Evolutionary conservation across 2,113 vertebrate genomes (phyloP).

Genomic region (Phainopepla nitens): DNA sequence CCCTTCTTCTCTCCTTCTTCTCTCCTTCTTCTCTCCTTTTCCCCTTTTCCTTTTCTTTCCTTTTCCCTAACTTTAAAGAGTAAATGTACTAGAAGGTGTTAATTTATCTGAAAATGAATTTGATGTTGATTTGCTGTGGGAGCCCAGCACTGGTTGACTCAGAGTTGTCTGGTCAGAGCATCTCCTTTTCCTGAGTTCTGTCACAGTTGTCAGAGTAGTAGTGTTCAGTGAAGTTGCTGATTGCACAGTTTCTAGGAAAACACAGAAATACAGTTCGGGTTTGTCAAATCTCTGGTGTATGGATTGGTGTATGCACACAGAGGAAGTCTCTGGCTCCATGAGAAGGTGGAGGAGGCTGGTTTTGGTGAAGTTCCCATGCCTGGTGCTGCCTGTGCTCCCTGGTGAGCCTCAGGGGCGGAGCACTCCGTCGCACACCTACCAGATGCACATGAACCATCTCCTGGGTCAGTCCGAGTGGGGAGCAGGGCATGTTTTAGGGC

Average conservation of each 20-base stretch:
- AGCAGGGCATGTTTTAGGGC: rapidly evolving
- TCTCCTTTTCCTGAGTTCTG: neutral
- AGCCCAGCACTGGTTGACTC: neutral
- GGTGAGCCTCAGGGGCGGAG: rapidly evolving
- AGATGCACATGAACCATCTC: neutral
- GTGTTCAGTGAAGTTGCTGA: neutral
- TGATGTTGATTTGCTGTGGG: neutral
- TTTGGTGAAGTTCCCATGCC: rapidly evolving
- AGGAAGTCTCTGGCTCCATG: neutral
- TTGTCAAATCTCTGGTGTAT: neutral
- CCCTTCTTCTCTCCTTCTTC: neutral
- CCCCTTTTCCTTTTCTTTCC: neutral
- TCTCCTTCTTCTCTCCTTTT: no score
- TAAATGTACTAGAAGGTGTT: neutral
- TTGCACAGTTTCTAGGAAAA: neutral
- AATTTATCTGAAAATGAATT: neutral
- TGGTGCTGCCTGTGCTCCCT: neutral
- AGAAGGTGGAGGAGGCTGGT: neutral
- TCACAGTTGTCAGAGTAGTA: neutral
- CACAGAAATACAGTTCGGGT: neutral
- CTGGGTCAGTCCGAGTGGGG: rapidly evolving
- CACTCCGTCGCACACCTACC: neutral
- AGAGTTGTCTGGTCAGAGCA: neutral
- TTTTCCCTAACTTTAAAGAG: neutral
- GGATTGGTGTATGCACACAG: neutral